Percentiles rank a stretch among this genome's conserved stretches.
phyloP scores from a whole-genome alignment of 2,888 invertebrate genomes.

The Aleiodes alternator region DNA sequence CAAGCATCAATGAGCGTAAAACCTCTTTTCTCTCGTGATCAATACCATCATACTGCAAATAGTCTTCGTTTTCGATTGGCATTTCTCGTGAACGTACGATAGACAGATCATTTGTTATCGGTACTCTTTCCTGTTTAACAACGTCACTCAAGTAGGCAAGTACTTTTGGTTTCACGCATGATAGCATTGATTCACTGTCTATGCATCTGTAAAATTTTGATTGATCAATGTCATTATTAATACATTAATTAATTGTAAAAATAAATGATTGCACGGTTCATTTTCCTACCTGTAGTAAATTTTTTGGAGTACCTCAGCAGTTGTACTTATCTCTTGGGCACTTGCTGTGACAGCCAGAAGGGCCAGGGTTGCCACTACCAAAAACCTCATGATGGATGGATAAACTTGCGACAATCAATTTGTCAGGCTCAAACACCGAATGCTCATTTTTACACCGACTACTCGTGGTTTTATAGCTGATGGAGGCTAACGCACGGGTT shows the following conservation, averaged over 20 bases:
- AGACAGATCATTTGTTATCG: slow-evolving; percentile 85
- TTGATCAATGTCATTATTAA: neutral
- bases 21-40: slow-evolving; percentile 71
- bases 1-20: slow-evolving; percentile 78
- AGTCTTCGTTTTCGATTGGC: slow-evolving; percentile 74
- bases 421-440: slow-evolving; percentile 71
- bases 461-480: slow-evolving; percentile 71
- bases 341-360: slow-evolving; percentile 60
- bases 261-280: neutral
- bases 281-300: slow-evolving; percentile 70
- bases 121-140: slow-evolving; percentile 82
- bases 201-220: slow-evolving; percentile 63
- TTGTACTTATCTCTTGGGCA: slow-evolving; percentile 65
- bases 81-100: slow-evolving; percentile 80
- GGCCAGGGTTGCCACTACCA: slow-evolving; percentile 62
- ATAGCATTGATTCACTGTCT: slow-evolving; percentile 69
- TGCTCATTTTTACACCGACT: slow-evolving; percentile 68
- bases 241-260: slow-evolving; percentile 25
- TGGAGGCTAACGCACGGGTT: slow-evolving; percentile 63
- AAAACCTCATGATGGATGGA: slow-evolving; percentile 67
- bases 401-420: slow-evolving; percentile 62
- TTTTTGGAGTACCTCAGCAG: slow-evolving; percentile 66
- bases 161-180: slow-evolving; percentile 87
- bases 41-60: slow-evolving; percentile 62
- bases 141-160: slow-evolving; percentile 85